Evolutionary conservation across 1,140 invertebrate species (phyloP), one percentile per base, ranked within the genome.

Genomic region (Nasonia vitripennis): DNA sequence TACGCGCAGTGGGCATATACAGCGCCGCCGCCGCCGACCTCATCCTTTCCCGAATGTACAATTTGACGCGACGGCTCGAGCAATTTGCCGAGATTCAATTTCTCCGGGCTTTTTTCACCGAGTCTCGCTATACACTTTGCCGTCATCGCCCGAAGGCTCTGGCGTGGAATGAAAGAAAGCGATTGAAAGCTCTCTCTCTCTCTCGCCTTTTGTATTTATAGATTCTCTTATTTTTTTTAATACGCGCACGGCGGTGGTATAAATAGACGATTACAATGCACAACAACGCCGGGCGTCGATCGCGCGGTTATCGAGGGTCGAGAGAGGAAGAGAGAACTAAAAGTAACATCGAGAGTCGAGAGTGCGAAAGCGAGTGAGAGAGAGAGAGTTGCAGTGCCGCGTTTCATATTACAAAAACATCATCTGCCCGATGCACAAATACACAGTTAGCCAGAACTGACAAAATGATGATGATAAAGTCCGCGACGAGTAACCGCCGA

Each of bases 401-500:
- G 68, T 81, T 81, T 81, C 41, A 81, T 71, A 81, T 81, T 81
- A 81, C 68, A 81, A 71, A 81, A 71, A 81, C 79, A 71, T 77
- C 74, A 51, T 71, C 79, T 73, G 2, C 4, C 9, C 79, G 37
- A 48, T 71, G n/a, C 68, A 23, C 17, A 73, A 73, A 81, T 73
- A 81, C n/a, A 55, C 67, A 51, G 70, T 73, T 51, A 55, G 45
- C 74, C 67, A 81, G 70, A 45, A 34, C 45, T 81, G 45, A 55
- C 80, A 73, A 81, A 81, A 81, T 74, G 74, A 71, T 51, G 70
- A 81, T 55, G 80, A 81, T 81, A 73, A 27, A 70, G 23, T 73
- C 27, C 12, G 11, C 20, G 51, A 45, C 17, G 45, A 51, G 68
- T 34, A 55, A 34, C 45, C 55, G 37, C 23, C 62, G 37, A 81